Percentiles rank a stretch among this genome's conserved stretches.
These are phyloP conservation scores for Kradibia gibbosae DNA, from an alignment of 1,140 invertebrate species.

Conservation along the genomic window DNA sequence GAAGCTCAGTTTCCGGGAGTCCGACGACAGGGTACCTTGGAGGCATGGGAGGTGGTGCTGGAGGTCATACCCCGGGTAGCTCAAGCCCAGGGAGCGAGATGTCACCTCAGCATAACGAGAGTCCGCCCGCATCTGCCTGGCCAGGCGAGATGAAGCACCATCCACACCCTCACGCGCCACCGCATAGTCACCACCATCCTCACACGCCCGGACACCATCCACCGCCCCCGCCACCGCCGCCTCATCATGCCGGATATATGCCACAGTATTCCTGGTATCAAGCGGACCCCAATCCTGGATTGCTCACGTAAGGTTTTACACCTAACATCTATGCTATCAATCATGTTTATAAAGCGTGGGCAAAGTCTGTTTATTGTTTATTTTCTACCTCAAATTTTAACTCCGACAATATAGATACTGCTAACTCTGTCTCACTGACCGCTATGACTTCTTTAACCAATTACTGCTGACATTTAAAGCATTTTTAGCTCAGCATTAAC, in stretches of 20 bases:
- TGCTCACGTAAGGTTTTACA: conserved; percentile 78
- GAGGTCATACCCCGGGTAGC: conserved; percentile 73
- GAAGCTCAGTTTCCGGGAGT: conserved; percentile 69
- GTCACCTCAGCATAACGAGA: conserved; percentile 75
- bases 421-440: no score
- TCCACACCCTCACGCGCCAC: conserved; percentile 75
- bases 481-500: no score
- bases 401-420: no score
- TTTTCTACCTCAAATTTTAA: conserved; percentile 11
- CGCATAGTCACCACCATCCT: conserved; percentile 75
- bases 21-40: conserved; percentile 71
- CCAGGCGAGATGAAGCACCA: conserved; percentile 82
- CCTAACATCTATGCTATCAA: not conserved
- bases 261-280: conserved; percentile 86
- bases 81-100: conserved; percentile 76
- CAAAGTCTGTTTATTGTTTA: not conserved
- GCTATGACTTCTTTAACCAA: no score
- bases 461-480: no score
- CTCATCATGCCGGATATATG: conserved; percentile 77
- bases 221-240: conserved; percentile 69
- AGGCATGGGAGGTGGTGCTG: conserved; percentile 70
- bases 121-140: conserved; percentile 77
- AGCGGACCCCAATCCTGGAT: conserved; percentile 79
- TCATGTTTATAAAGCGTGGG: no score
- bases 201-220: conserved; percentile 77